Evolutionary conservation across 2,797 vertebrate genomes (phyloP).

Genomic region (Platalea minor): DNA sequence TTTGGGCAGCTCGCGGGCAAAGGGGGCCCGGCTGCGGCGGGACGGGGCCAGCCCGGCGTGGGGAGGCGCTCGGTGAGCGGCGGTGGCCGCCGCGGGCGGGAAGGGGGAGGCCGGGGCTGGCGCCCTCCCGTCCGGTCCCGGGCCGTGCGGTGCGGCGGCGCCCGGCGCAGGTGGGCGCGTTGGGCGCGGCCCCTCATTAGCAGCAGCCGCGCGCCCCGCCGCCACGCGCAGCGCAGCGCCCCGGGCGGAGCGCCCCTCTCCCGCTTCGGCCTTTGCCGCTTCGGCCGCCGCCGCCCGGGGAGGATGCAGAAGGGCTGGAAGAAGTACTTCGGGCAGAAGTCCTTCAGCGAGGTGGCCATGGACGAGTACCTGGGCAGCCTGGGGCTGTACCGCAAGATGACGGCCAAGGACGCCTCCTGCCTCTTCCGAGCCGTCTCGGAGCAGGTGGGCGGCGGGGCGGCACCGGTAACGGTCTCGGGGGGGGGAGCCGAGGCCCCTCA

Average conservation of each 20-base stretch:
- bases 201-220: not conserved
- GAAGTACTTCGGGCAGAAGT: conserved; percentile 84
- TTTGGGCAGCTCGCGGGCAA: no score
- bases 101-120: not conserved
- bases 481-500: not conserved
- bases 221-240: not conserved
- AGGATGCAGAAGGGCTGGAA: conserved; percentile 91
- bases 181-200: not conserved
- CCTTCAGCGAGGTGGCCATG: conserved; percentile 85
- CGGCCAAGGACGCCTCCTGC: conserved; percentile 91
- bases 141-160: no score
- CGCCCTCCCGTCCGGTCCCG: no score
- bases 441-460: conserved; percentile 78
- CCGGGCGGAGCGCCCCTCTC: not conserved
- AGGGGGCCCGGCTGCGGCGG: not conserved
- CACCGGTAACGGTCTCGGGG: no score
- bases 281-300: conserved; percentile 55
- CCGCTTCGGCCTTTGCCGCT: not conserved
- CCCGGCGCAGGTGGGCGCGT: not conserved
- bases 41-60: no score
- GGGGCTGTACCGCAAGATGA: conserved; percentile 92
- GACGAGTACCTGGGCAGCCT: conserved; percentile 91
- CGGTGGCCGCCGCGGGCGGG: no score
- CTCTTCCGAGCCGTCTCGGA: conserved; percentile 93
- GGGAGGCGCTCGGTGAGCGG: not conserved